A percentile compares a stretch with the other conserved stretches of the same genome.
Evolutionary conservation across 2,888 invertebrate genomes (phyloP).

Genomic region (Hirtodrosophila trivittata): DNA sequence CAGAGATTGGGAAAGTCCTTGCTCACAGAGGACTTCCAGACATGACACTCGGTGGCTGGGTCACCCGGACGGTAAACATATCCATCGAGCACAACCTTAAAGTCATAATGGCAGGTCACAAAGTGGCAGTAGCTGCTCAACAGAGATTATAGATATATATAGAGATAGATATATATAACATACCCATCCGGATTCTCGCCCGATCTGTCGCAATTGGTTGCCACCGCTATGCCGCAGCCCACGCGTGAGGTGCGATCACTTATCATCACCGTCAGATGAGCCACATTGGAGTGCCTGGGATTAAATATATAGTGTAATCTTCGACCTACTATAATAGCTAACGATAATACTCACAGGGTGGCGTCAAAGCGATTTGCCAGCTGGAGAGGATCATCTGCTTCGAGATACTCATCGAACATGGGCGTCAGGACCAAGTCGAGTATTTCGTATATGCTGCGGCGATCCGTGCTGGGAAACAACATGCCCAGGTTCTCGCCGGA

Average conservation of each 20-base stretch:
- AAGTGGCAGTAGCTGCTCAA: constrained; percentile 48
- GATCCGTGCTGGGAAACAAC: not conserved
- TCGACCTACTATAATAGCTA: constrained; percentile 1
- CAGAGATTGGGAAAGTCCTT: constrained; percentile 40
- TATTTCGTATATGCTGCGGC: not conserved
- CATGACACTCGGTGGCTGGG: constrained; percentile 31
- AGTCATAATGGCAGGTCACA: constrained; percentile 64
- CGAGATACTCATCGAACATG: constrained; percentile 39
- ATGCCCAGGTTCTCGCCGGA: constrained; percentile 44
- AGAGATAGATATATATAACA: not conserved
- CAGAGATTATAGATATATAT: not conserved
- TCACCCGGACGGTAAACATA: constrained; percentile 41
- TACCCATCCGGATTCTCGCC: constrained; percentile 2
- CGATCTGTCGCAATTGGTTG: constrained; percentile 20
- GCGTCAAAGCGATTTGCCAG: constrained; percentile 14
- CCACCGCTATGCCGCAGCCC: constrained; percentile 52
- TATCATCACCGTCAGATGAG: constrained; percentile 40
- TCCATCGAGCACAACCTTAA: constrained; percentile 22
- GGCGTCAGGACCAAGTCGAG: constrained; percentile 13
- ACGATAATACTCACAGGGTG: too few relatives aligned
- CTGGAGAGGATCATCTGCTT: constrained; percentile 11
- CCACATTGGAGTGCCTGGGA: constrained; percentile 16
- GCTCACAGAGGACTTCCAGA: constrained; percentile 47
- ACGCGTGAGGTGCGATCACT: constrained; percentile 64
- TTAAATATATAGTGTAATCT: too few relatives aligned